phyloP scores from a whole-genome alignment of 1,140 invertebrate species.

The Octopus sinensis region DNA sequence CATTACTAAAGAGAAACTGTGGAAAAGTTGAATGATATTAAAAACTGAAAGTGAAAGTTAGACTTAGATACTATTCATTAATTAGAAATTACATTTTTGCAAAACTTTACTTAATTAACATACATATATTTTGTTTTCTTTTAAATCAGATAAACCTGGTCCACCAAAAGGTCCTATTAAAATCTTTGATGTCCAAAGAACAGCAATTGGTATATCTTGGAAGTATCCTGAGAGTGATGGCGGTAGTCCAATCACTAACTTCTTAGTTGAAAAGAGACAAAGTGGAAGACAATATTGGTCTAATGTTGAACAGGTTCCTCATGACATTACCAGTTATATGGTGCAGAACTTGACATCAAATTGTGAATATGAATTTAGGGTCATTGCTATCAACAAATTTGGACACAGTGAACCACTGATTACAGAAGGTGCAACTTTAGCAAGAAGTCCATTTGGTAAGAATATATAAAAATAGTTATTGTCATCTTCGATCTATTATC shows the following conservation, averaged over 20 bases:
- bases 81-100: too few species aligned
- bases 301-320: conserved; percentile 60
- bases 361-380: conserved; percentile 87
- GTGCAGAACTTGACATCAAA: conserved; percentile 86
- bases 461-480: neutral
- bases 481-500: neutral
- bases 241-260: conserved; percentile 89
- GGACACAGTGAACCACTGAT: conserved; percentile 86
- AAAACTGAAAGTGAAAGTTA: too few species aligned
- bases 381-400: conserved; percentile 91
- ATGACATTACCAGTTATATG: conserved; percentile 65
- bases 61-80: too few species aligned
- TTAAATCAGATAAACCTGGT: neutral
- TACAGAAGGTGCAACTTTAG: conserved; percentile 87
- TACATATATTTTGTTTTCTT: neutral
- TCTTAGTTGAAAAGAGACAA: conserved; percentile 86
- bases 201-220: neutral
- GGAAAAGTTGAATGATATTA: too few species aligned
- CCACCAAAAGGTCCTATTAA: conserved; percentile 5
- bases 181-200: conserved; percentile 7
- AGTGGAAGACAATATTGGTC: conserved; percentile 77
- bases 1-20: too few species aligned
- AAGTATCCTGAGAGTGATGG: conserved; percentile 71
- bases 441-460: conserved; percentile 88
- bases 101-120: too few species aligned